Conservation (phyloP, 1,140 invertebrate genomes). For the Galleria mellonella region DNA sequence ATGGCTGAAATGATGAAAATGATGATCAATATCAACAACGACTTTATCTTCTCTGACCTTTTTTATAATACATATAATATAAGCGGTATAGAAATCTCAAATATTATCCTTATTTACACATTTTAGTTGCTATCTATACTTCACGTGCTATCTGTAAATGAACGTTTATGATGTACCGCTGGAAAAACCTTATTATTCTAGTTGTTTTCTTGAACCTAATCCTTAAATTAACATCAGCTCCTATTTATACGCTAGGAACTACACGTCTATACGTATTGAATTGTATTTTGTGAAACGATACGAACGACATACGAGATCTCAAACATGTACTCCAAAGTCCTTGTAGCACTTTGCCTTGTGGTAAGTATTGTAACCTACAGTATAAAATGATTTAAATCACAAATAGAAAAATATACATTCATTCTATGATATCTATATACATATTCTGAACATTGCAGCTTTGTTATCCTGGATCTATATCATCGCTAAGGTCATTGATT, state of each 20-base stretch:
- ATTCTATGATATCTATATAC: no score
- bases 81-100: no score
- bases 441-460: no score
- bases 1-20: no score
- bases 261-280: not conserved
- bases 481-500: no score
- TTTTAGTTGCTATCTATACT: slow-evolving; percentile 1
- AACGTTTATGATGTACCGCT: slow-evolving; percentile 7
- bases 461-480: no score
- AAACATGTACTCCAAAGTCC: slow-evolving; percentile 26
- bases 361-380: slow-evolving; percentile 22
- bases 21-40: no score
- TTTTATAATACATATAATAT: no score
- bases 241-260: slow-evolving; percentile 32
- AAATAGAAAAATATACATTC: no score
- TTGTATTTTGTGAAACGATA: slow-evolving; percentile 32
- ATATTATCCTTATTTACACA: no score
- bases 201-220: slow-evolving; percentile 31
- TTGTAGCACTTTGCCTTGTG: slow-evolving; percentile 22
- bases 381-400: no score
- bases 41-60: no score
- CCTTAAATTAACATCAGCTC: slow-evolving; percentile 21
- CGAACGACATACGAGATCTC: slow-evolving; percentile 5
- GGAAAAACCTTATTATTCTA: slow-evolving; percentile 45
- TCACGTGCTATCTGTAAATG: slow-evolving; percentile 8